These are phyloP conservation scores for Drosophila parvula DNA, from an alignment of 1,140 invertebrate species.

Conservation along the genomic window DNA sequence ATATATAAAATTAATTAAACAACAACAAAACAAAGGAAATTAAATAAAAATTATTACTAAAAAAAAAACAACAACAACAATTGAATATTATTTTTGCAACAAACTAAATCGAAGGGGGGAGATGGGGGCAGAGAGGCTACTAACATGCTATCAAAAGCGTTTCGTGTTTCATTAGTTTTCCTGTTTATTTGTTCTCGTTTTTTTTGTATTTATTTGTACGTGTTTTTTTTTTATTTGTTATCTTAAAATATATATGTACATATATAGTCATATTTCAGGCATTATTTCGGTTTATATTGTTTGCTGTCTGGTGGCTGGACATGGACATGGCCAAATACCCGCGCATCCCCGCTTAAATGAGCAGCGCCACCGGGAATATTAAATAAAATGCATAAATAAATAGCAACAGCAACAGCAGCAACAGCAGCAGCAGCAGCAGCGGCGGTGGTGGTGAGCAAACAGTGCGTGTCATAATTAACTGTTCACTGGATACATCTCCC, in stretches of 20 bases:
- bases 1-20: slow-evolving; percentile 81
- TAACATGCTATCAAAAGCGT: slow-evolving; percentile 50
- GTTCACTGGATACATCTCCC: neutral
- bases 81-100: slow-evolving; percentile 17
- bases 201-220: neutral
- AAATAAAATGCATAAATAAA: slow-evolving; percentile 55
- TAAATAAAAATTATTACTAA: slow-evolving; percentile 83
- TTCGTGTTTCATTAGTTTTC: slow-evolving; percentile 64
- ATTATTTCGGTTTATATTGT: slow-evolving; percentile 21
- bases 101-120: slow-evolving; percentile 13
- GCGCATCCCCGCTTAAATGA: slow-evolving; percentile 15
- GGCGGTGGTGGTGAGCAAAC: slow-evolving; percentile 17
- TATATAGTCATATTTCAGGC: neutral
- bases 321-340: neutral
- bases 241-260: neutral
- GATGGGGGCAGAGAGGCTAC: slow-evolving; percentile 13
- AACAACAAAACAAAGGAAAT: slow-evolving; percentile 79
- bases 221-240: slow-evolving; percentile 2
- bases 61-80: slow-evolving; percentile 45
- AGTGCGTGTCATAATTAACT: slow-evolving; percentile 54
- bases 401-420: slow-evolving; percentile 13
- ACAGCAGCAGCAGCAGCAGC: too few species aligned
- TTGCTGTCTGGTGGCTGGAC: slow-evolving; percentile 21
- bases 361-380: slow-evolving; percentile 29
- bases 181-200: slow-evolving; percentile 17